Evolutionary conservation across 2,888 invertebrate genomes (phyloP), one percentile per base, ranked within the genome.

Genomic region (Oxytorus armatus): DNA sequence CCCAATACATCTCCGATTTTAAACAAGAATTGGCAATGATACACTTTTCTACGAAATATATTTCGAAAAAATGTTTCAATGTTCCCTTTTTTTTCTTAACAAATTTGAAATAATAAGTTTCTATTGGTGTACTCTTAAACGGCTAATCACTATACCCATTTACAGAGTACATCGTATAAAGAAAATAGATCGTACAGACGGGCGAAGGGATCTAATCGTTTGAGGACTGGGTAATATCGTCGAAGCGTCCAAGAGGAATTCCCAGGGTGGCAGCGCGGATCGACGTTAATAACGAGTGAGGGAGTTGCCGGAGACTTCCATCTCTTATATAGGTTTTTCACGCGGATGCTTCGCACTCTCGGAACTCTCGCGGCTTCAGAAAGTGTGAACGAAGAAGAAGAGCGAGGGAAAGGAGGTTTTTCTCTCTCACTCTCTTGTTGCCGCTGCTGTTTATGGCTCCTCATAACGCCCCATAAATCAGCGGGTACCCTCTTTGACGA

Each of bases 391-490:
- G 59, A 14, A 39, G 8, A 88, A 87, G 89, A 91, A 92, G 92
- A 91, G 91, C 21, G 16, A 14, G 47, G 21, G 36, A 59, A 70
- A n/a, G n/a, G n/a, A n/a, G 44, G 44, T 21, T 75, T 63, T 91
- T 89, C 89, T 89, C 92, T 92, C 91, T 39, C 36, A 16, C 14
- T 42, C 42, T 42, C 91, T 65, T 16, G 63, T 69, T 68, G 77
- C 84, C 68, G 82, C 92, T 92, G 92, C 92, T 92, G 92, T 93
- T 93, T 93, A 93, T 92, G 93, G 92, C 92, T 92, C 92, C 92
- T 92, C 92, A 87, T 93, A 93, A 93, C 92, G 92, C 90, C 91
- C 90, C 92, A 93, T 93, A 93, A 93, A 93, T 93, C 93, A 93
- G 92, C 61, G 59, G 63, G 59, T 92, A 92, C 92, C 92, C 92